Conservation (phyloP, 2,113 vertebrate genomes). For the Callocephalon fimbriatum region DNA sequence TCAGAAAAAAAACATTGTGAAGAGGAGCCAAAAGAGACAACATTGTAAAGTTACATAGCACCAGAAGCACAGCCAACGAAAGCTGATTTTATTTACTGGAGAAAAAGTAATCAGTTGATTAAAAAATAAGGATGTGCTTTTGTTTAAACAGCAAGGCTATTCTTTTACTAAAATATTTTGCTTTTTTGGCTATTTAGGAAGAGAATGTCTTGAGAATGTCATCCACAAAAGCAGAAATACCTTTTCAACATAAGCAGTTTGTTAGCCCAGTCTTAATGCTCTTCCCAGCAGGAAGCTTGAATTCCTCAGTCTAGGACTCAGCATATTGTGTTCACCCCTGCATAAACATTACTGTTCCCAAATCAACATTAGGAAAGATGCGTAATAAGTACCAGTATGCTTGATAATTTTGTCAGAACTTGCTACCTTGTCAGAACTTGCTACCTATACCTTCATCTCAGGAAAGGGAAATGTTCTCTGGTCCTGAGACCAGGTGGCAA, state of each 20-base stretch:
- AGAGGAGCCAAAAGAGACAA: not conserved
- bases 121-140: not conserved
- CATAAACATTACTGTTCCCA: not conserved
- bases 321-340: not conserved
- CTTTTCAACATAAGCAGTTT: not conserved
- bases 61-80: not conserved
- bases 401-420: not conserved
- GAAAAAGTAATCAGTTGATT: not conserved
- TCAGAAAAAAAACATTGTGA: not conserved
- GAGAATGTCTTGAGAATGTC: not conserved
- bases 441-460: not conserved
- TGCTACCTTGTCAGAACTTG: not conserved
- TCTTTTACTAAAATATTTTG: not conserved
- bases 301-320: not conserved
- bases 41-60: not conserved
- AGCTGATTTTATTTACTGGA: not conserved
- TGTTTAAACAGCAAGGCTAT: not conserved
- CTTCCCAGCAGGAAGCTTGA: not conserved
- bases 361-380: not conserved
- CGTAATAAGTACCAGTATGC: not conserved
- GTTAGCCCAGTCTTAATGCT: not conserved
- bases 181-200: not conserved
- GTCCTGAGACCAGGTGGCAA: not conserved
- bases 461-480: not conserved
- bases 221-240: not conserved